phyloP scores from a whole-genome alignment of 1,140 invertebrate species.

The Portunus trituberculatus region DNA sequence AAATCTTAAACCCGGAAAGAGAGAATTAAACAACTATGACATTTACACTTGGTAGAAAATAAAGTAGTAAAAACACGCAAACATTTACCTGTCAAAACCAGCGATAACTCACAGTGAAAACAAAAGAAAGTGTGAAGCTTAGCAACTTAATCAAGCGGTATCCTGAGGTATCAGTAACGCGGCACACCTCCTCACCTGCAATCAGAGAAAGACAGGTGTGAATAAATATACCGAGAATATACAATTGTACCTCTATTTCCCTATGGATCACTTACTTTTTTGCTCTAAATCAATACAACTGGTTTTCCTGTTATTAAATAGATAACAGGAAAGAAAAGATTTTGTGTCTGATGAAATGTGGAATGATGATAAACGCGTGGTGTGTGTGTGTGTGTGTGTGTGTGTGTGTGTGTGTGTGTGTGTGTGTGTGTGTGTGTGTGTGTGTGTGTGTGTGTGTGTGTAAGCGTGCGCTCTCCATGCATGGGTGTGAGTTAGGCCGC shows the following conservation, averaged over 20 bases:
- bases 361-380: not conserved
- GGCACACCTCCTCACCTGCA: not conserved
- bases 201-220: not conserved
- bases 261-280: too few species aligned
- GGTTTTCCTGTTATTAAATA: too few species aligned
- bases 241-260: not conserved
- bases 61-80: too few species aligned
- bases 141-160: not conserved
- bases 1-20: too few species aligned
- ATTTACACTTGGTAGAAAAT: too few species aligned
- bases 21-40: too few species aligned
- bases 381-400: not conserved
- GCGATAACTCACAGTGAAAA: too few species aligned
- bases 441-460: not conserved
- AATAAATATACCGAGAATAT: not conserved
- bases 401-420: slow-evolving; percentile 11
- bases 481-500: not conserved
- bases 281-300: too few species aligned
- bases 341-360: not conserved
- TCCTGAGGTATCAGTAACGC: not conserved
- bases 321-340: not conserved
- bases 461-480: not conserved
- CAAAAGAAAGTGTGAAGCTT: too few species aligned
- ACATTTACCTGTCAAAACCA: too few species aligned
- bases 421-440: not conserved